A percentile compares a stretch with the other conserved stretches of the same genome.
Conservation (phyloP, 2,113 vertebrate species). For the Diadophis punctatus region DNA sequence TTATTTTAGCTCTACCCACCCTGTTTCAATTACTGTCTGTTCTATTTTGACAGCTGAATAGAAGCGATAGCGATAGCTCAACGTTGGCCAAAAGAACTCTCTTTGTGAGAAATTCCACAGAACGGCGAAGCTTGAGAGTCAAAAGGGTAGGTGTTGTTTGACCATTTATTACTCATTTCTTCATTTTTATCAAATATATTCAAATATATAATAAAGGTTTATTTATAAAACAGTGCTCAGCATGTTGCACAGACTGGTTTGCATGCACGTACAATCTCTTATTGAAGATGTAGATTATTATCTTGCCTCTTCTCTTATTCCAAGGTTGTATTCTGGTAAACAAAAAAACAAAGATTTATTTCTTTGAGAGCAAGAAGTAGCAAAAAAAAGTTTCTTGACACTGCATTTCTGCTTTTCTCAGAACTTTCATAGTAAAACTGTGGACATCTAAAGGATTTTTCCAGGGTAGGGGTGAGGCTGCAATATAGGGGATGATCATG, state of each 20-base stretch:
- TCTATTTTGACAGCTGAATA: slow-evolving; percentile 70
- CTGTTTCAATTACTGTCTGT: slow-evolving; percentile 1
- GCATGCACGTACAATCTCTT: neutral
- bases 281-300: neutral
- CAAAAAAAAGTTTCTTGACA: neutral
- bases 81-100: slow-evolving; percentile 79
- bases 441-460: neutral
- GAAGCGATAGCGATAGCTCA: slow-evolving; percentile 85
- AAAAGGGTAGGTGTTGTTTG: slow-evolving; percentile 70
- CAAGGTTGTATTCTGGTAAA: neutral
- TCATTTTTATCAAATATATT: neutral
- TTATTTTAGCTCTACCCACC: neutral
- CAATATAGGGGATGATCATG: neutral
- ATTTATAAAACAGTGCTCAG: neutral
- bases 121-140: slow-evolving; percentile 77
- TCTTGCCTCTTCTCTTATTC: neutral
- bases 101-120: slow-evolving; percentile 78
- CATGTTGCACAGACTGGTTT: neutral
- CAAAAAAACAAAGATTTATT: neutral
- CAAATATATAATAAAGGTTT: neutral
- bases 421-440: neutral
- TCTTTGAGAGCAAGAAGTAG: neutral
- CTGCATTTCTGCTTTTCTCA: neutral
- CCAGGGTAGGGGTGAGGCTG: neutral
- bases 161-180: neutral